Base-by-base conservation (phyloP, 2,888 invertebrate genomes). In the Halocaridina rubra region DNA sequence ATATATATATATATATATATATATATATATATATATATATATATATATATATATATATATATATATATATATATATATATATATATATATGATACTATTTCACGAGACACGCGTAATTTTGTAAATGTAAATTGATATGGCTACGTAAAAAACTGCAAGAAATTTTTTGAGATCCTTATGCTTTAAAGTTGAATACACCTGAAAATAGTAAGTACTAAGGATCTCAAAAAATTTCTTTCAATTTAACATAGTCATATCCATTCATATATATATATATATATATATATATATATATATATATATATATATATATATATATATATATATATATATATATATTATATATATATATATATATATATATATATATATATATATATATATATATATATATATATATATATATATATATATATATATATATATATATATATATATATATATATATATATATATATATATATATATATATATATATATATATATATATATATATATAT, bases 391-490 rank as follows among this genome's bases (percentile, higher is more conserved):
- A 4, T 61, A 61, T 61, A 22, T 61, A 61, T 22, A 61, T 61
- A 22, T 61, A 61, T 61, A 61, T 61, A 61, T 61, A 61, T 61
- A 61, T 61, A 61, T 61, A 19, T 61, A 61, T 61, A 61, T 61
- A 61, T 19, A 61, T 61, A 22, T 22, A 64, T 3, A 27, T 13
- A 64, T 27, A 64, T 64, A 27, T 64, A 64, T 64, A 64, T 64
- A 64, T 64, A 64, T 64, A 64, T 64, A 24, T 64, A 64, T 64
- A 64, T 64, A 64, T 64, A 64, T 64, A 64, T 64, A 64, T 64
- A 67, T 67, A 67, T 67, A 67, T 67, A 67, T 67, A 67, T 67
- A 67, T 1, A 67, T 64, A 64, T 64, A 64, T 64, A 64, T 27
- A 13, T 27, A 64, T 27, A 13, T 27, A 64, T 27, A 64, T 27